phyloP scores from a whole-genome alignment of 2,797 vertebrate genomes.

The Danio albolineatus region DNA sequence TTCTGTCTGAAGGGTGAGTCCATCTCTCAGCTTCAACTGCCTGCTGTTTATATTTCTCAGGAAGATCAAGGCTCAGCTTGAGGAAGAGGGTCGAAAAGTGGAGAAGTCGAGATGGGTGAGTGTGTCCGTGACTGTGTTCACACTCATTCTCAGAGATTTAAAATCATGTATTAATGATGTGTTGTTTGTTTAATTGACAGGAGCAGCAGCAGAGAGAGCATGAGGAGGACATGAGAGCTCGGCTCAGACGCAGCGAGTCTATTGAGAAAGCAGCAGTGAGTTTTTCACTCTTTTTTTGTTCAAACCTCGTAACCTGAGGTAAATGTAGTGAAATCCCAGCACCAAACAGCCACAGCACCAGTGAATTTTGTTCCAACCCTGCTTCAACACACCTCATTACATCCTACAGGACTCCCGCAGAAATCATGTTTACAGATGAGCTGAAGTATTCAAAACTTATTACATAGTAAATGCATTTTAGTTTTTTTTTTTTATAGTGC shows the following conservation, averaged over 20 bases:
- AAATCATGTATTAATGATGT: neutral
- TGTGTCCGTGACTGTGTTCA: conserved; percentile 32
- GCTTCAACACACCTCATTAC: no score
- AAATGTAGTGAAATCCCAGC: neutral
- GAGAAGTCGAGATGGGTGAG: conserved; percentile 84
- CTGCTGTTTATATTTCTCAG: conserved; percentile 65
- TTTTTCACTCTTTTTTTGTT: conserved; percentile 15
- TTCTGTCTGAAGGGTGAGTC: neutral
- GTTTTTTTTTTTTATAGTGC: no score
- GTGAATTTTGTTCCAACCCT: no score
- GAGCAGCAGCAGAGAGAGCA: conserved; percentile 83
- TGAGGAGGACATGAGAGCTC: conserved; percentile 80
- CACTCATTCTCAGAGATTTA: neutral
- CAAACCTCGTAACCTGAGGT: neutral
- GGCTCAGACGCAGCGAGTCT: conserved; percentile 79
- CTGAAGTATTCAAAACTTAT: no score
- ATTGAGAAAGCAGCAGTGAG: conserved; percentile 87
- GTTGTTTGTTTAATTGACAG: conserved; percentile 65
- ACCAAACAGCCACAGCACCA: no score
- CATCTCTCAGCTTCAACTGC: neutral
- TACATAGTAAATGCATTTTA: no score
- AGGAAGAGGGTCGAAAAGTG: conserved; percentile 73
- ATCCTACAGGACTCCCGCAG: no score
- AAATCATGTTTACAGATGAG: no score
- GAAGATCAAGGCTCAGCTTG: conserved; percentile 78